Conservation (phyloP, 2,797 vertebrate species). For the Oreortyx pictus region DNA sequence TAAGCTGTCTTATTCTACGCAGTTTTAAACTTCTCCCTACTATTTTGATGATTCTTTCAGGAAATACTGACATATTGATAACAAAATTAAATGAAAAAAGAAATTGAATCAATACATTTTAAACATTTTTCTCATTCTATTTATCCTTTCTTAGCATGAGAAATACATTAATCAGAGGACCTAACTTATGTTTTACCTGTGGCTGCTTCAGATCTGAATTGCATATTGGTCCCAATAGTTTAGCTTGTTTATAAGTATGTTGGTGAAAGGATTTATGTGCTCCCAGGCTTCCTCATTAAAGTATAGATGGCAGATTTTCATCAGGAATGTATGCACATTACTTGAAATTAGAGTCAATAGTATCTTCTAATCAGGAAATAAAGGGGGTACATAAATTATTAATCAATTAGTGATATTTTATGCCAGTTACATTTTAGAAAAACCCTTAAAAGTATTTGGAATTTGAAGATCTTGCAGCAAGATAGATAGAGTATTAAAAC, state of each 20-base stretch:
- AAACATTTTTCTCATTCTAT: background rate
- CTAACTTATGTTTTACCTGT: background rate
- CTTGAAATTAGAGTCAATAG: background rate
- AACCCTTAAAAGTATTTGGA: too few species aligned
- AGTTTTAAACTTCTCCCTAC: background rate
- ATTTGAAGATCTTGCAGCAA: background rate
- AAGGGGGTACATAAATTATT: too few species aligned
- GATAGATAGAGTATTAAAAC: background rate
- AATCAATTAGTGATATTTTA: too few species aligned
- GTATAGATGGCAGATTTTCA: background rate
- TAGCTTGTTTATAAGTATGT: background rate
- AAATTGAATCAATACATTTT: background rate
- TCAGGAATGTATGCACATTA: background rate
- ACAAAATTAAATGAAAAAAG: background rate
- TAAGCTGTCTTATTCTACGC: too few species aligned
- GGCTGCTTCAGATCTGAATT: background rate
- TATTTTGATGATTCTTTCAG: background rate
- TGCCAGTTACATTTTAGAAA: too few species aligned
- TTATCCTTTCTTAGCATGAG: background rate
- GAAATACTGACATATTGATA: background rate
- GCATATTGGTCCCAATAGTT: background rate
- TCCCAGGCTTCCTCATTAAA: slow-evolving; percentile 20
- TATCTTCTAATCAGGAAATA: background rate
- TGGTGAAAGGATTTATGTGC: background rate
- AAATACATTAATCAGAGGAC: background rate